These are phyloP conservation scores for Cavia porcellus DNA, from an alignment of 2,113 vertebrate genomes.

Conservation along the genomic window DNA sequence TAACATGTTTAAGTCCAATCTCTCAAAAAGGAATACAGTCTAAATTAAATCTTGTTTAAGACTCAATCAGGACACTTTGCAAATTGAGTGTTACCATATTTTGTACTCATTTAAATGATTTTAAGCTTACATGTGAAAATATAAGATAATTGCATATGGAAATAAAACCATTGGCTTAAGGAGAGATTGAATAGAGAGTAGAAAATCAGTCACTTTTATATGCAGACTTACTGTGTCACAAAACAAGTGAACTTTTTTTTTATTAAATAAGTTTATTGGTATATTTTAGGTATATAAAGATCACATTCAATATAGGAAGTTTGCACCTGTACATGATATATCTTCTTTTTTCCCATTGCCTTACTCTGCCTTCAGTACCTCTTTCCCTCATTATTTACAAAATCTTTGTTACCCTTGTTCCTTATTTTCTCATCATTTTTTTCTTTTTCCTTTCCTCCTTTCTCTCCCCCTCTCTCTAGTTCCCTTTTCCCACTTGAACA, in stretches of 20 bases:
- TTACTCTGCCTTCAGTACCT: too few relatives aligned
- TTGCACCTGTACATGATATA: too few relatives aligned
- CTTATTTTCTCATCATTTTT: too few relatives aligned
- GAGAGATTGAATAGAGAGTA: not conserved
- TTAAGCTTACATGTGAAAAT: not conserved
- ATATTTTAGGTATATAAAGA: too few relatives aligned
- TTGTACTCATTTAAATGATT: constrained; percentile 32
- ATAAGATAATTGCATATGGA: not conserved
- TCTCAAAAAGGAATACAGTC: not conserved
- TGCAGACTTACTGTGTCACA: not conserved
- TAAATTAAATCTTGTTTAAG: constrained; percentile 33
- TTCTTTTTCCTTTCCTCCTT: too few relatives aligned
- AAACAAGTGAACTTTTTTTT: not conserved
- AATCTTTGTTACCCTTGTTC: too few relatives aligned
- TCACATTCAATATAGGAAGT: too few relatives aligned
- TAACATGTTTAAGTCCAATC: not conserved
- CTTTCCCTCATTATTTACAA: too few relatives aligned
- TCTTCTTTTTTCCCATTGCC: too few relatives aligned
- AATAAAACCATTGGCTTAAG: not conserved
- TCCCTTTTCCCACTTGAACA: too few relatives aligned
- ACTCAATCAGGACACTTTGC: not conserved
- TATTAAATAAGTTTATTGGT: too few relatives aligned
- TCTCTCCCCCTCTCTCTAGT: too few relatives aligned
- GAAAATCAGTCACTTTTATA: not conserved
- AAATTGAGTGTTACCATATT: not conserved